Evolutionary conservation across 2,113 vertebrate species (phyloP).

Genomic region (Mesocricetus auratus): DNA sequence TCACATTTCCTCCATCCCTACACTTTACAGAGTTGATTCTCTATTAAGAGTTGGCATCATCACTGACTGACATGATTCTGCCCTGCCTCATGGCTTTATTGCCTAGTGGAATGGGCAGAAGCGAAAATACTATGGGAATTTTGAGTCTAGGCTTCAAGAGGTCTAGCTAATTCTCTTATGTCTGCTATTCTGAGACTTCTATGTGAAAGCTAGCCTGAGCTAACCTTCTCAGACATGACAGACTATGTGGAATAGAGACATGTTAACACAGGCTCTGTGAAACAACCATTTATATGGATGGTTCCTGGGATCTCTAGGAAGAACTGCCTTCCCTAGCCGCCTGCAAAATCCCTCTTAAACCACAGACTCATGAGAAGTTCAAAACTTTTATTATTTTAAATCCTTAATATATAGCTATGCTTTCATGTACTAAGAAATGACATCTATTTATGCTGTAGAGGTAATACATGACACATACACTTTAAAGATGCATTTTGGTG

Average conservation of each 20-base stretch:
- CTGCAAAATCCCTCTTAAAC: not conserved
- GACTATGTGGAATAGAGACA: not conserved
- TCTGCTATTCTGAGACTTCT: not conserved
- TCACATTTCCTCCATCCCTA: not conserved
- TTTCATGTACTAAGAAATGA: conserved; percentile 6
- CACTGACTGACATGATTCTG: not conserved
- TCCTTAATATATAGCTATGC: conserved; percentile 17
- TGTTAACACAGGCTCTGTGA: not conserved
- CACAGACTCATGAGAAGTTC: not conserved
- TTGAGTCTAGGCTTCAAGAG: not conserved
- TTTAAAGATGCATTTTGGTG: conserved; percentile 2
- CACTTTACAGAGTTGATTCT: not conserved
- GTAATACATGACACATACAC: not conserved
- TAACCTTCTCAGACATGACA: not conserved
- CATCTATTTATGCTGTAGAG: not conserved
- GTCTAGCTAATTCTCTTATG: not conserved
- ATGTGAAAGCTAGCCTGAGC: not conserved
- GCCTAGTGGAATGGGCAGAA: not conserved
- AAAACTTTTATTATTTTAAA: not conserved
- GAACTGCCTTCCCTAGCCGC: not conserved
- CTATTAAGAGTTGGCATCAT: not conserved
- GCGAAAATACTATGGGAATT: not conserved
- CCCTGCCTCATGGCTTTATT: not conserved
- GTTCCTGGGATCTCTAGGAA: not conserved
- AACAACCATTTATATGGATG: not conserved